Conservation (phyloP, 2,113 vertebrate genomes). For the Procapra przewalskii region DNA sequence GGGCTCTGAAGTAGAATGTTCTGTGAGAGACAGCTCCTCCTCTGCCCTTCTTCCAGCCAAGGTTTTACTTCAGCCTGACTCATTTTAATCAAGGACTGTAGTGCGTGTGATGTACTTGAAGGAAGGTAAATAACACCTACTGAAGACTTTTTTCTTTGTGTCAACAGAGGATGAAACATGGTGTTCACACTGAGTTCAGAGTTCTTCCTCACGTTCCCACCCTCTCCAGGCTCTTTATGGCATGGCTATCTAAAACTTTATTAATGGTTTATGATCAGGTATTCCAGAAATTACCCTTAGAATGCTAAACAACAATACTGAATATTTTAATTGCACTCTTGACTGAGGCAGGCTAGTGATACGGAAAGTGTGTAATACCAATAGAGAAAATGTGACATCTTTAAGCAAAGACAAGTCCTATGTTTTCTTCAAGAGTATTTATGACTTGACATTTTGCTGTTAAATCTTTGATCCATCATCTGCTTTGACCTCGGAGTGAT, state of each 20-base stretch:
- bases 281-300: not conserved
- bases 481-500: not conserved
- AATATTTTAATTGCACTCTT: not conserved
- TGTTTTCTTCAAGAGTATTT: slow-evolving; percentile 6
- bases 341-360: not conserved
- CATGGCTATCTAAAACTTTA: not conserved
- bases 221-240: not conserved
- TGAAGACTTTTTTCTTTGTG: not conserved
- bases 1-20: not conserved
- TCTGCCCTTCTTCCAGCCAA: not conserved
- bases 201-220: not conserved
- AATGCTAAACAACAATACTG: not conserved
- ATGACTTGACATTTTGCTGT: not conserved
- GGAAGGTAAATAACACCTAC: not conserved
- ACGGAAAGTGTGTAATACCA: not conserved
- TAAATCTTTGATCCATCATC: not conserved
- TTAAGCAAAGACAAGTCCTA: not conserved
- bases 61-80: not conserved
- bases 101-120: not conserved
- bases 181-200: not conserved
- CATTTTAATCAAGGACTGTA: not conserved
- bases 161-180: not conserved
- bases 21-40: not conserved
- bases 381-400: not conserved
- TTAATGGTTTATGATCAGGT: not conserved